phyloP scores from a whole-genome alignment of 2,113 vertebrate genomes.

The Prochilodus magdalenae region DNA sequence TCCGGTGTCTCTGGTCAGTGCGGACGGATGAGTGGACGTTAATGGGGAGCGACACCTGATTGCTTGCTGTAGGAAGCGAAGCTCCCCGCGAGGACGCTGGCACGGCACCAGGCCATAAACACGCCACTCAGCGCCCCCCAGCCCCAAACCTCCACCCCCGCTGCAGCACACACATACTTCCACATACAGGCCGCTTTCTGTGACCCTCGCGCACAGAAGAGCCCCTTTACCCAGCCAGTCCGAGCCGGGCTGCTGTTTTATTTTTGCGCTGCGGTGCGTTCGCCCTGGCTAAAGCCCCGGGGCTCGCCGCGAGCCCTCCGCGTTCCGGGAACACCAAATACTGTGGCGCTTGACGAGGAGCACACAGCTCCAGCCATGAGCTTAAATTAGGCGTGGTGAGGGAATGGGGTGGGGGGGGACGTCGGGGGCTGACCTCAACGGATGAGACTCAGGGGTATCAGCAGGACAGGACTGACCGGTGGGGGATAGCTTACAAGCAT shows the following conservation, averaged over 20 bases:
- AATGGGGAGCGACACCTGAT: conserved; percentile 25
- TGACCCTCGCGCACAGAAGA: conserved; percentile 65
- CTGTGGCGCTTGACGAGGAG: conserved; percentile 71
- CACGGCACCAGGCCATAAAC: conserved; percentile 2
- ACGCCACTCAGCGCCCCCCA: conserved; percentile 55
- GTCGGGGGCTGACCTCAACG: background rate
- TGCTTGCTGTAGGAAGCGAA: conserved; percentile 17
- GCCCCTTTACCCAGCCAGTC: conserved; percentile 69
- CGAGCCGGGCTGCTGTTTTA: conserved; percentile 63
- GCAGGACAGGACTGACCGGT: too few species aligned
- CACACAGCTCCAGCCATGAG: conserved; percentile 77
- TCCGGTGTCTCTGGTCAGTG: background rate
- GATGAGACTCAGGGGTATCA: background rate
- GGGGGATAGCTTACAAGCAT: too few species aligned
- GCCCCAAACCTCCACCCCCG: conserved; percentile 6
- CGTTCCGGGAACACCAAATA: conserved; percentile 73
- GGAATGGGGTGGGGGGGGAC: conserved; percentile 17
- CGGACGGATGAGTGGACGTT: background rate
- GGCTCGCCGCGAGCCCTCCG: conserved; percentile 75
- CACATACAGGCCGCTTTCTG: conserved; percentile 71
- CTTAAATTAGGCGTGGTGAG: conserved; percentile 80
- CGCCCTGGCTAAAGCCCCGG: conserved; percentile 64
- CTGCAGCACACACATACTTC: background rate
- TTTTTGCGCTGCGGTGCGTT: conserved; percentile 80
- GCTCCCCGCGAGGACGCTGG: background rate